Evolutionary conservation across 1,140 invertebrate genomes (phyloP), one percentile per base, ranked within the genome.

Genomic region (Leptopilina boulardi): DNA sequence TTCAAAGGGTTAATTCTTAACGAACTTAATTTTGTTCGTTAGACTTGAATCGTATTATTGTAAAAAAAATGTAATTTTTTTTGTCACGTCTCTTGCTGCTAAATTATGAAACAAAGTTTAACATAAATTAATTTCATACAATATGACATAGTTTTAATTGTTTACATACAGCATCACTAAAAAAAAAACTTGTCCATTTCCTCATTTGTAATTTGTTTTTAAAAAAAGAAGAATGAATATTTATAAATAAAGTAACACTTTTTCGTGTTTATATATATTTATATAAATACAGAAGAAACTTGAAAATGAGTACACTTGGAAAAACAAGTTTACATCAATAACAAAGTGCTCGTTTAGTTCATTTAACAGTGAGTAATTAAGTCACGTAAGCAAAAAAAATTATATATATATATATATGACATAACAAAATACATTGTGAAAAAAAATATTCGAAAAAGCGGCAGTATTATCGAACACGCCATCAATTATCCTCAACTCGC

Each of bases 401-500:
- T 38, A 4, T 38, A 4, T 38, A 6, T 38, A 38, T 38, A 38
- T 51, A 18, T 51, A 51, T 51, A 51, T 51, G 47, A 51, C 47
- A 51, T 51, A 51, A 51, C 47, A 51, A 51, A 51, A 51, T 51
- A n/a, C 13, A n/a, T 18, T 51, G 47, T 51, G n/a, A 18, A 51
- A 51, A 51, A 44, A 44, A 51, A 51, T 18, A 51, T 18, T 51
- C 47, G 47, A 51, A 51, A 51, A 51, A 51, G 47, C 2, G 15
- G 47, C 47, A 51, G 47, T 51, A 51, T 51, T 51, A 51, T 51
- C 47, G 47, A 51, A 51, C 47, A 51, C 47, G 47, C 47, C 47
- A 51, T 51, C 47, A 51, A 51, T 51, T 51, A 51, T 51, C 47
- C 15, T 51, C 47, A 51, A 51, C 47, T 51, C 47, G 47, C 47